Percentiles rank a stretch among this genome's conserved stretches.
Conservation (phyloP, 2,888 invertebrate species). For the Adelognathus sp. region DNA sequence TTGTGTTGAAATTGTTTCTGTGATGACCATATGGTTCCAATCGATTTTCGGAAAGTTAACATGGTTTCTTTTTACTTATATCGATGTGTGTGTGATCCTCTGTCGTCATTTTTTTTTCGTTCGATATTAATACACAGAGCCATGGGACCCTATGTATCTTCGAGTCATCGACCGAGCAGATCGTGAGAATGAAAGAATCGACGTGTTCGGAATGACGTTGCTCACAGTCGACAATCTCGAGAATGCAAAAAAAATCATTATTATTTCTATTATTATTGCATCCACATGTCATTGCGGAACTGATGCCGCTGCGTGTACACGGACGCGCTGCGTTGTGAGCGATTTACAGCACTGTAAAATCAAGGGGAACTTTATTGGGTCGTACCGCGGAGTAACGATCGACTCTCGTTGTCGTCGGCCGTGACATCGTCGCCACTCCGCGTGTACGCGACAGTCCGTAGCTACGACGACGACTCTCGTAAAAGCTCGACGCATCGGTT, state of each 20-base stretch:
- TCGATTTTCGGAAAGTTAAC: too few species aligned
- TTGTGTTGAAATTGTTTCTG: too few species aligned
- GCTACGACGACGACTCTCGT: constrained; percentile 54
- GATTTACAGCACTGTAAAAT: constrained; percentile 69
- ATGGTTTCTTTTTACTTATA: too few species aligned
- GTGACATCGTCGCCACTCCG: constrained; percentile 61
- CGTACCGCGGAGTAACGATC: constrained; percentile 68
- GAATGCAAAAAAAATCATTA: constrained; percentile 45
- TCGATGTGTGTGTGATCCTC: too few species aligned
- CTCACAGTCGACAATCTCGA: constrained; percentile 35
- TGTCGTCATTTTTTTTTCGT: too few species aligned
- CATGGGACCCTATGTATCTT: too few species aligned
- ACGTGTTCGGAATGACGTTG: neutral
- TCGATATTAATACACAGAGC: too few species aligned
- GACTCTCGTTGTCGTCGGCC: constrained; percentile 67
- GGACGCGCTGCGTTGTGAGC: constrained; percentile 49
- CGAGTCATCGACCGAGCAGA: neutral
- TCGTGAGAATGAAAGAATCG: neutral
- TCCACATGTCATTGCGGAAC: constrained; percentile 35
- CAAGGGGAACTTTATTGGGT: constrained; percentile 70
- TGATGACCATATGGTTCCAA: too few species aligned
- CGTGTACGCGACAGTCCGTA: neutral
- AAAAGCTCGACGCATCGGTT: constrained; percentile 51
- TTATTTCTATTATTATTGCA: constrained; percentile 42
- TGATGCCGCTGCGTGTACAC: constrained; percentile 23